phyloP scores from a whole-genome alignment of 1,140 invertebrate genomes.

The Polypedilum pembai region DNA sequence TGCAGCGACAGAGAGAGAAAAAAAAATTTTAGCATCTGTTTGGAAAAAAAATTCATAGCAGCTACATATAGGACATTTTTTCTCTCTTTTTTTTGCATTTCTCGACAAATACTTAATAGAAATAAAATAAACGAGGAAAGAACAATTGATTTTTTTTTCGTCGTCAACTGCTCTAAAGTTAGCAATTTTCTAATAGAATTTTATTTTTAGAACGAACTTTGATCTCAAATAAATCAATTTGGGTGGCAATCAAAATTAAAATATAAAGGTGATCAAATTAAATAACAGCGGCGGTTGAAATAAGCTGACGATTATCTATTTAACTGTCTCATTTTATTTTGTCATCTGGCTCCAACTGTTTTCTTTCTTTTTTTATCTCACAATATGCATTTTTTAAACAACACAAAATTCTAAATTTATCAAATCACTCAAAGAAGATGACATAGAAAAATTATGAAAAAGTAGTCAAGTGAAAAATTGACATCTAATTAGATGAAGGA shows the following conservation, averaged over 20 bases:
- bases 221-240: background rate
- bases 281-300: too few relatives aligned
- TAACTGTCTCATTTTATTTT: too few relatives aligned
- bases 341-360: too few relatives aligned
- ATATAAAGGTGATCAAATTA: too few relatives aligned
- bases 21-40: background rate
- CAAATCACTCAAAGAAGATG: conserved; percentile 1
- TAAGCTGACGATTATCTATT: too few relatives aligned
- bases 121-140: background rate
- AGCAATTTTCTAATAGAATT: background rate
- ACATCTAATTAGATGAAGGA: conserved; percentile 17
- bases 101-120: conserved; percentile 5
- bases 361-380: too few relatives aligned
- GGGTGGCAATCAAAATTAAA: too few relatives aligned
- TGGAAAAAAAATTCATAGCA: background rate
- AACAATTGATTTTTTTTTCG: background rate
- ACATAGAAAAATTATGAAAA: background rate
- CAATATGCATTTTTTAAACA: background rate
- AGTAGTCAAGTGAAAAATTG: background rate
- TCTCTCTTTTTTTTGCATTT: background rate
- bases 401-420: background rate
- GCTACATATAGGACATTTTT: background rate
- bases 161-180: background rate
- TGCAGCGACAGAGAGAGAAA: background rate
- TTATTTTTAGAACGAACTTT: background rate